A percentile compares a stretch with the other conserved stretches of the same genome.
These are phyloP conservation scores for Sebastes itinus DNA, from an alignment of 2,797 vertebrate genomes.

Conservation along the genomic window DNA sequence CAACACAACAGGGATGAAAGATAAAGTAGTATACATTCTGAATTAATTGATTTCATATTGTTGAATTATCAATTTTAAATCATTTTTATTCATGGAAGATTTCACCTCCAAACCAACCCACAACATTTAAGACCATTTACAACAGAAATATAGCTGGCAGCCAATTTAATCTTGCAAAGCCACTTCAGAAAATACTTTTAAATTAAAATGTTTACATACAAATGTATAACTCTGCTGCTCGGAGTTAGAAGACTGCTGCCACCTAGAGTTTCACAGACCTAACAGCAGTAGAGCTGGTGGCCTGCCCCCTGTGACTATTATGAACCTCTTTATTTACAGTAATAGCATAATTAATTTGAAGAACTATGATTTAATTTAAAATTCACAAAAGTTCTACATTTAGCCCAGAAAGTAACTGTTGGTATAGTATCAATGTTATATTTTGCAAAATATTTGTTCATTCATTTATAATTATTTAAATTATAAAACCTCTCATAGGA, in stretches of 20 bases:
- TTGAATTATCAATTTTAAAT: background rate
- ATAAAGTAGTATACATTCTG: background rate
- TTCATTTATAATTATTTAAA: background rate
- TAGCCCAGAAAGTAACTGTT: background rate
- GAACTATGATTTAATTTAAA: background rate
- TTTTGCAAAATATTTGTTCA: background rate
- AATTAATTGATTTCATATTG: background rate
- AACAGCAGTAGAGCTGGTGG: slow-evolving; percentile 5
- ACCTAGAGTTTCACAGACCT: slow-evolving; percentile 38
- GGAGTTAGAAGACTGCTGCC: slow-evolving; percentile 43
- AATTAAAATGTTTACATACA: background rate
- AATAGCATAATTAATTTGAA: background rate
- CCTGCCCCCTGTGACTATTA: background rate
- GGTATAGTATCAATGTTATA: background rate
- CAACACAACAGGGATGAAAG: background rate
- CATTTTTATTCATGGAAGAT: background rate
- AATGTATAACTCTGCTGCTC: background rate
- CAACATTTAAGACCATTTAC: background rate
- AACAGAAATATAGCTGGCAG: background rate
- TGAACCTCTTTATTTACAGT: background rate
- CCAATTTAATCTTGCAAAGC: background rate
- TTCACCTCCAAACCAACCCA: background rate
- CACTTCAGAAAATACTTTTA: background rate
- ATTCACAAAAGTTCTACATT: background rate
- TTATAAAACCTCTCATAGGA: background rate